Percentiles rank a stretch among this genome's conserved stretches.
Conservation (phyloP, 2,113 vertebrate species). For the Propithecus coquereli region DNA sequence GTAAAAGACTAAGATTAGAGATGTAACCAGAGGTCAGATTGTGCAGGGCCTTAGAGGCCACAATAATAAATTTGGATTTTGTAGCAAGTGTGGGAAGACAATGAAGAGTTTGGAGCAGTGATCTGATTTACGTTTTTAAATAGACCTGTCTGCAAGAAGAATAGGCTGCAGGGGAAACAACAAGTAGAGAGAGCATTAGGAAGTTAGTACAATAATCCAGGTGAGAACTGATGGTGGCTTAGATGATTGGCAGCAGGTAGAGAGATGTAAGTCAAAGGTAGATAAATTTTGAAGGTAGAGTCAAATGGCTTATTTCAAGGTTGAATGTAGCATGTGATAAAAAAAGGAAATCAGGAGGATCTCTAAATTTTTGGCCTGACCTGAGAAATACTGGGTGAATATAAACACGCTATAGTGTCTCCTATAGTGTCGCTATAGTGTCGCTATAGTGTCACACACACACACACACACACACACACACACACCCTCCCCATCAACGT, state of each 20-base stretch:
- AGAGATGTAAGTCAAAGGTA: neutral
- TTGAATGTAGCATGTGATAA: neutral
- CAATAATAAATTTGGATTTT: neutral
- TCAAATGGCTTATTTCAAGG: constrained; percentile 29
- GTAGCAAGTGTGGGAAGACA: neutral
- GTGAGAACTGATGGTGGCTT: neutral
- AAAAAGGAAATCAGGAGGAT: neutral
- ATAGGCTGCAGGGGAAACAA: neutral
- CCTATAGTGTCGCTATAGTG: too few relatives aligned
- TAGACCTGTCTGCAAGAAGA: neutral
- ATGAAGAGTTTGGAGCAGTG: neutral
- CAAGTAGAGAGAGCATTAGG: neutral
- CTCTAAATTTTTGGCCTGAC: neutral
- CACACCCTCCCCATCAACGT: neutral
- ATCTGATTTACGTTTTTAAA: neutral
- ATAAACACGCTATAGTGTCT: neutral
- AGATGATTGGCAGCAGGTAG: neutral
- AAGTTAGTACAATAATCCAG: neutral
- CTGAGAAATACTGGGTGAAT: neutral
- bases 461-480: neutral
- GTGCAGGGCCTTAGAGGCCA: neutral
- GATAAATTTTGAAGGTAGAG: constrained; percentile 25
- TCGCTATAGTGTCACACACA: too few relatives aligned
- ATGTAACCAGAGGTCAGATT: neutral
- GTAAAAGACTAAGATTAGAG: neutral